Conservation (phyloP, 1,140 invertebrate genomes). For the Pentalonia nigronervosa region DNA sequence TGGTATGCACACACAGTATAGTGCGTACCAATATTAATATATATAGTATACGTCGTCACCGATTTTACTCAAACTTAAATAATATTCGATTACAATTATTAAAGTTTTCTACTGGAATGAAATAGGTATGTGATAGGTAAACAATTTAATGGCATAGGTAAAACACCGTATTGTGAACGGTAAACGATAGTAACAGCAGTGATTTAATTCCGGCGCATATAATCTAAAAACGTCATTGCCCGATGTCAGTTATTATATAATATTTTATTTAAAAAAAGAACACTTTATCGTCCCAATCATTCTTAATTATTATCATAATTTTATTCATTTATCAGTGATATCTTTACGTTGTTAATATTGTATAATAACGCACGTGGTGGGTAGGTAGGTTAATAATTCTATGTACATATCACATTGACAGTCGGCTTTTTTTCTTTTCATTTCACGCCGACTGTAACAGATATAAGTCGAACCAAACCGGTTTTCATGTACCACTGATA, state of each 20-base stretch:
- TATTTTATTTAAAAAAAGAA: background rate
- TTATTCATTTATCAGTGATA: background rate
- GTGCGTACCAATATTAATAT: background rate
- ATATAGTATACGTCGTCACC: background rate
- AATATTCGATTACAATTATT: background rate
- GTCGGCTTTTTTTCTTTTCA: background rate
- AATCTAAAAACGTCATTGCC: background rate
- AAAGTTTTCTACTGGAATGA: background rate
- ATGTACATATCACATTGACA: background rate
- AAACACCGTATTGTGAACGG: background rate
- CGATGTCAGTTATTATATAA: background rate
- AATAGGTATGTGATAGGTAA: background rate
- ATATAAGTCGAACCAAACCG: background rate
- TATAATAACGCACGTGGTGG: background rate
- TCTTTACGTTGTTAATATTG: background rate
- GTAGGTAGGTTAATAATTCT: background rate
- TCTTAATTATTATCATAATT: background rate
- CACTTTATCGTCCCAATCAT: background rate
- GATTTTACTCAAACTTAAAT: background rate
- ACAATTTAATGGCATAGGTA: background rate
- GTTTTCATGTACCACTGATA: constrained; percentile 28
- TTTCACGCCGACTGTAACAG: constrained; percentile 3
- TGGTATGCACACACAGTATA: background rate
- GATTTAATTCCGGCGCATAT: background rate
- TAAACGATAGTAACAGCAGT: background rate